Conservation (phyloP, 2,888 invertebrate species). For the Drepanosiphum platanoidis region DNA sequence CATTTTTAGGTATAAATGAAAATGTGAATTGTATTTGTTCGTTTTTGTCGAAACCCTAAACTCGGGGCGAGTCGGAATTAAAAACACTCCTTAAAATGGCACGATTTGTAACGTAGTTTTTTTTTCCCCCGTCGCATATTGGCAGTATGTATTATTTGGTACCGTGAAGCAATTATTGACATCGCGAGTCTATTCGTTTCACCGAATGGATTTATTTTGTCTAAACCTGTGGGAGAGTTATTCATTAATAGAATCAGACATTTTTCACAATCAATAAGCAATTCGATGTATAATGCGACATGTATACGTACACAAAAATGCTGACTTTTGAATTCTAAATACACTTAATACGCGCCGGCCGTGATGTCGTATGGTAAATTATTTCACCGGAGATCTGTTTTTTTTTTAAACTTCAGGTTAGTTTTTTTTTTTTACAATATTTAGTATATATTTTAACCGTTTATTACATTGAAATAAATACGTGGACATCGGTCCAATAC, state of each 20-base stretch:
- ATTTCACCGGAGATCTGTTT: too few relatives aligned
- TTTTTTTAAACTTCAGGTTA: too few relatives aligned
- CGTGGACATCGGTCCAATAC: too few relatives aligned
- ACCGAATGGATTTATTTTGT: background rate
- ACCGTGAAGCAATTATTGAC: background rate
- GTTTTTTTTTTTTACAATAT: too few relatives aligned
- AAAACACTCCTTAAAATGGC: conserved; percentile 28
- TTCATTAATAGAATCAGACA: background rate
- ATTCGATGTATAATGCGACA: background rate
- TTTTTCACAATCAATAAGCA: background rate
- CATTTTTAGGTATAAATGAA: conserved; percentile 24
- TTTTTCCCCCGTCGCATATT: background rate
- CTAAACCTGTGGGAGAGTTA: background rate
- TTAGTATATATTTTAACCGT: too few relatives aligned
- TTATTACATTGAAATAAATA: too few relatives aligned
- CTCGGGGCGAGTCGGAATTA: conserved; percentile 1
- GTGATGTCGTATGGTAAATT: too few relatives aligned
- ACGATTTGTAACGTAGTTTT: conserved; percentile 44
- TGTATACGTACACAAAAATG: background rate
- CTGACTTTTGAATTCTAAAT: too few relatives aligned
- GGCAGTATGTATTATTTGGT: background rate
- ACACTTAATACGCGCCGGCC: too few relatives aligned
- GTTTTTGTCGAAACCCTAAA: conserved; percentile 7
- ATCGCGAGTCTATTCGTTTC: conserved; percentile 17
- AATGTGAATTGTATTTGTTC: conserved; percentile 14